Conservation (phyloP, 2,888 invertebrate genomes). For the Synergus umbraculus region DNA sequence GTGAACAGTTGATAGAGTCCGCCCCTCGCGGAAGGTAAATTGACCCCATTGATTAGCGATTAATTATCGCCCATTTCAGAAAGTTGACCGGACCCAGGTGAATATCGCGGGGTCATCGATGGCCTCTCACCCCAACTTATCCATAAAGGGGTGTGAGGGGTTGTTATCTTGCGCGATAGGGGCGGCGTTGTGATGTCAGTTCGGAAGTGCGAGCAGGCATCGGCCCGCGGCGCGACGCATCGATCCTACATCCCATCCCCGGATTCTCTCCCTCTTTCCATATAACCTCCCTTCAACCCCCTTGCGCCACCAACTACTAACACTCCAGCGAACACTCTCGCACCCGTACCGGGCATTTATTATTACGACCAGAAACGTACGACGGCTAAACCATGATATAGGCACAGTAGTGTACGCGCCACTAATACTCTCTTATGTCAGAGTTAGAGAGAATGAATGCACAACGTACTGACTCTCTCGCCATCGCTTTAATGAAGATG, state of each 20-base stretch:
- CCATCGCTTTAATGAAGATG: slow-evolving; percentile 76
- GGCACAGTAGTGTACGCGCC: slow-evolving; percentile 52
- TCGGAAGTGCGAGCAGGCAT: slow-evolving; percentile 70
- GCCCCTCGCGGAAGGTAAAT: neutral
- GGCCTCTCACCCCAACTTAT: neutral
- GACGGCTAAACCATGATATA: slow-evolving; percentile 70
- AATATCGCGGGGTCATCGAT: neutral
- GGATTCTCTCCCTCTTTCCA: slow-evolving; percentile 39
- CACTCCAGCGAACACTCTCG: slow-evolving; percentile 57
- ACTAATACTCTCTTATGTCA: slow-evolving; percentile 46
- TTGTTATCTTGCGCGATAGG: slow-evolving; percentile 50
- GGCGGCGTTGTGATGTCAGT: slow-evolving; percentile 63
- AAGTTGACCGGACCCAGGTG: slow-evolving; percentile 2
- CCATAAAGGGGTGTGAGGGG: slow-evolving; percentile 18
- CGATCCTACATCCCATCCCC: slow-evolving; percentile 71
- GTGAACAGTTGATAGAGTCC: no score
- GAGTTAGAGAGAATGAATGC: slow-evolving; percentile 28
- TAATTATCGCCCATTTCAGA: slow-evolving; percentile 14
- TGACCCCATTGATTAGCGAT: slow-evolving; percentile 7
- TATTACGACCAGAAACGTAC: slow-evolving; percentile 29
- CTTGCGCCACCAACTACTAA: slow-evolving; percentile 51
- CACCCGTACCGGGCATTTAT: slow-evolving; percentile 49
- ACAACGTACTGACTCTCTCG: neutral
- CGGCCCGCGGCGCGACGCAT: slow-evolving; percentile 74
- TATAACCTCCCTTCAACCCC: slow-evolving; percentile 45